Conservation (phyloP, 2,888 invertebrate species). For the Ischnus inquisitorius region DNA sequence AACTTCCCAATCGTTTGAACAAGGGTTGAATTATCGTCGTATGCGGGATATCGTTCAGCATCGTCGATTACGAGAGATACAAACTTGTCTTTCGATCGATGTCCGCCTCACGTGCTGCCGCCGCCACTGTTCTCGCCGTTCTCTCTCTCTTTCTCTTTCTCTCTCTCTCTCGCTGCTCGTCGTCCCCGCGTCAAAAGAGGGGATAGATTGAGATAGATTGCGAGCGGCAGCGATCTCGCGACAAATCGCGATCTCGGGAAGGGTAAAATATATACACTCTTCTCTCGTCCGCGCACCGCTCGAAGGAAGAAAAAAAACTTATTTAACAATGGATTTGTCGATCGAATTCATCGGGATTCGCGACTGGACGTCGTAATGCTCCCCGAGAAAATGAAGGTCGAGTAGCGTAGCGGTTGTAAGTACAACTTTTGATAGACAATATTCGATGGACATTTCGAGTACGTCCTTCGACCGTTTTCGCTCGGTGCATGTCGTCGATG, state of each 20-base stretch:
- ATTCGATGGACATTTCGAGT: background rate
- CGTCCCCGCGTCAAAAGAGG: background rate
- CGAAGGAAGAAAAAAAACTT: background rate
- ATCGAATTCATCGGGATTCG: background rate
- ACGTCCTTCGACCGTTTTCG: background rate
- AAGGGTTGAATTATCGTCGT: too few relatives aligned
- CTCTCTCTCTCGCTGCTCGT: too few relatives aligned
- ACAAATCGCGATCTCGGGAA: constrained; percentile 3
- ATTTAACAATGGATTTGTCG: background rate
- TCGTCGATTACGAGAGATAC: background rate
- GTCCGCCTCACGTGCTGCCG: constrained; percentile 5
- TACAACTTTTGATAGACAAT: background rate
- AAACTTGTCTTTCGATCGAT: constrained; percentile 14
- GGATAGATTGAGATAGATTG: constrained; percentile 15
- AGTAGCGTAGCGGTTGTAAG: constrained; percentile 7
- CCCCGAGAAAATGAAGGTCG: background rate
- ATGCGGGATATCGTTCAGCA: background rate
- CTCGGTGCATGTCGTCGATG: background rate
- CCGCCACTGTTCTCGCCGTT: background rate
- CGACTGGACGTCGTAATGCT: background rate
- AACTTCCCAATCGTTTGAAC: too few relatives aligned
- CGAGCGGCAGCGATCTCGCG: background rate
- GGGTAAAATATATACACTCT: background rate
- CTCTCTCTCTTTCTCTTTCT: too few relatives aligned
- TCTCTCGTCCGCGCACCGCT: background rate